Conservation (phyloP, 2,797 vertebrate genomes). For the Pseudopleuronectes americanus region DNA sequence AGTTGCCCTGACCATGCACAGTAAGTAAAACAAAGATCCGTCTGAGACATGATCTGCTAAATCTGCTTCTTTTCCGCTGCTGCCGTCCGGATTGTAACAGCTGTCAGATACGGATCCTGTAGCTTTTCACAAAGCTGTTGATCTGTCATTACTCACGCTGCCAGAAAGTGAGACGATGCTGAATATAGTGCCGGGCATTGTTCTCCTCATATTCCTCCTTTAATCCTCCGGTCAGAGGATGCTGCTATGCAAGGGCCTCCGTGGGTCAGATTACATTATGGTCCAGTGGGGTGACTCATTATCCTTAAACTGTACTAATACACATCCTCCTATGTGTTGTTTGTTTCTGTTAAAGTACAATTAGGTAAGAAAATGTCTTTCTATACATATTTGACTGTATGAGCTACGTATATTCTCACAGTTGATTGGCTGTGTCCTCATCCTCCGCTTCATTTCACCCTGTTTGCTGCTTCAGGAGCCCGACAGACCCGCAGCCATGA, state of each 20-base stretch:
- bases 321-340: slow-evolving; percentile 20
- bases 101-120: slow-evolving; percentile 12
- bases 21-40: too few species aligned
- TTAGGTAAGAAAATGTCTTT: neutral
- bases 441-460: slow-evolving; percentile 7
- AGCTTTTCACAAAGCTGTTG: slow-evolving; percentile 4
- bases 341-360: neutral
- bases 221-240: slow-evolving; percentile 43
- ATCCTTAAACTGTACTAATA: slow-evolving; percentile 22
- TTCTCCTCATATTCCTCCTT: slow-evolving; percentile 18
- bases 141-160: slow-evolving; percentile 9
- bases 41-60: neutral
- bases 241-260: neutral
- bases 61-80: neutral
- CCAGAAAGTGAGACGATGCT: slow-evolving; percentile 6
- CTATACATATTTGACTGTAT: too few species aligned
- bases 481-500: slow-evolving; percentile 60
- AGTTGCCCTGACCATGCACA: too few species aligned
- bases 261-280: slow-evolving; percentile 31
- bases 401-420: neutral
- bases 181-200: slow-evolving; percentile 17
- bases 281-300: neutral
- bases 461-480: slow-evolving; percentile 61
- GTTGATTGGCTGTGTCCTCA: neutral
- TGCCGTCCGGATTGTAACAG: neutral